phyloP scores from a whole-genome alignment of 2,888 invertebrate genomes.

The Bibio marci region DNA sequence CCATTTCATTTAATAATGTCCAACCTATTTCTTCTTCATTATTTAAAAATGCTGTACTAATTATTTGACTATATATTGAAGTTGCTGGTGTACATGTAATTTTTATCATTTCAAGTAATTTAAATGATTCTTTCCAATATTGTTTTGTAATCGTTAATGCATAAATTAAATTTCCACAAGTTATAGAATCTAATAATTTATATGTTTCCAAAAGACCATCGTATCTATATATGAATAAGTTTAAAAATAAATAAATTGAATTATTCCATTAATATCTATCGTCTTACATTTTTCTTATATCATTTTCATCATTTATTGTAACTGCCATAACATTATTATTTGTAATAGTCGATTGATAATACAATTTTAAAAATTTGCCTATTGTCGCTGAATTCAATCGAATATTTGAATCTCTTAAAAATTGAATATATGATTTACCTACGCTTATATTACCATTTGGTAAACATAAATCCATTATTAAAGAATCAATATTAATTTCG shows the following conservation, averaged over 20 bases:
- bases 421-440: slow-evolving; percentile 39
- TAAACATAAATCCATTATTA: no score
- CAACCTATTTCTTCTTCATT: slow-evolving; percentile 34
- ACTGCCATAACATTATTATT: slow-evolving; percentile 19
- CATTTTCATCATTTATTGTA: slow-evolving; percentile 31
- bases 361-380: slow-evolving; percentile 38
- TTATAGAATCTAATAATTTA: slow-evolving; percentile 38
- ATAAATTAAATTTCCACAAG: slow-evolving; percentile 40
- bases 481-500: no score
- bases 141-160: slow-evolving; percentile 42
- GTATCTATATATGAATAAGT: slow-evolving; percentile 10
- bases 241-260: slow-evolving; percentile 3
- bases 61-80: slow-evolving; percentile 34
- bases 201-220: slow-evolving; percentile 33
- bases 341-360: slow-evolving; percentile 25
- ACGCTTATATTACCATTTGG: slow-evolving; percentile 17
- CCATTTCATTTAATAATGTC: slow-evolving; percentile 38
- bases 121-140: slow-evolving; percentile 43
- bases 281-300: slow-evolving; percentile 35
- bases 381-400: slow-evolving; percentile 38
- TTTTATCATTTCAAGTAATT: slow-evolving; percentile 41
- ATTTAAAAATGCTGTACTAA: slow-evolving; percentile 36
- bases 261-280: no score
- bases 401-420: slow-evolving; percentile 31
- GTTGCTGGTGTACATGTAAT: slow-evolving; percentile 30